Percentiles rank a stretch among this genome's conserved stretches.
Conservation (phyloP, 2,797 vertebrate genomes). For the Apodemus agrarius region DNA sequence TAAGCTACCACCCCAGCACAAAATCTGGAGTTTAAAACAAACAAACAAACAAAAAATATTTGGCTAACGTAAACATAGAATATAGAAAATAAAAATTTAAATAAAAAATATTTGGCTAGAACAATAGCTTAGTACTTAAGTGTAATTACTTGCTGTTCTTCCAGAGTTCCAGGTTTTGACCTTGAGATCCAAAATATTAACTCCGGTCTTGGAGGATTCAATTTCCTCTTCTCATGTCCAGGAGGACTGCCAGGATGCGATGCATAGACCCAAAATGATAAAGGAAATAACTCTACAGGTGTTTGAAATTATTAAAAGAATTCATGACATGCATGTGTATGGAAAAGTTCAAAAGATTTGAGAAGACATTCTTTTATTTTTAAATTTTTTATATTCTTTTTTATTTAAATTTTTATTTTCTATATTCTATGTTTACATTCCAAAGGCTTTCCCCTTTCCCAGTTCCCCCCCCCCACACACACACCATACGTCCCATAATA, state of each 20-base stretch:
- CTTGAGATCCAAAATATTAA: too few relatives aligned
- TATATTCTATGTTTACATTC: too few relatives aligned
- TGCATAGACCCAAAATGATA: background rate
- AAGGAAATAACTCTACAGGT: background rate
- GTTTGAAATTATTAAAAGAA: background rate
- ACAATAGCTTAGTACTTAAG: background rate
- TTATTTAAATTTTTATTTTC: too few relatives aligned
- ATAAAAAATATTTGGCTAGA: background rate
- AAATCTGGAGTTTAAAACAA: too few relatives aligned
- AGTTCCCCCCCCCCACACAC: too few relatives aligned
- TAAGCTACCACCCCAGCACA: too few relatives aligned
- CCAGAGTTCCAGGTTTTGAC: background rate
- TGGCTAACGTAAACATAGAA: too few relatives aligned
- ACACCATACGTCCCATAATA: too few relatives aligned
- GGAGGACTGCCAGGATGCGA: background rate
- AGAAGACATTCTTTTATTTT: background rate
- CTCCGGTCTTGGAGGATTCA: background rate
- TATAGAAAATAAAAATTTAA: too few relatives aligned
- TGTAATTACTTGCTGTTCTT: background rate
- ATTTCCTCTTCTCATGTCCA: background rate
- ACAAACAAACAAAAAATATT: too few relatives aligned
- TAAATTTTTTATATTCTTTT: too few relatives aligned
- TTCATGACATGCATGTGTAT: background rate
- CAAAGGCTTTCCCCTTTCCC: too few relatives aligned
- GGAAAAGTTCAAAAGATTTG: background rate